Evolutionary conservation across 2,113 vertebrate genomes (phyloP).

Genomic region (Nesogale talazaci): DNA sequence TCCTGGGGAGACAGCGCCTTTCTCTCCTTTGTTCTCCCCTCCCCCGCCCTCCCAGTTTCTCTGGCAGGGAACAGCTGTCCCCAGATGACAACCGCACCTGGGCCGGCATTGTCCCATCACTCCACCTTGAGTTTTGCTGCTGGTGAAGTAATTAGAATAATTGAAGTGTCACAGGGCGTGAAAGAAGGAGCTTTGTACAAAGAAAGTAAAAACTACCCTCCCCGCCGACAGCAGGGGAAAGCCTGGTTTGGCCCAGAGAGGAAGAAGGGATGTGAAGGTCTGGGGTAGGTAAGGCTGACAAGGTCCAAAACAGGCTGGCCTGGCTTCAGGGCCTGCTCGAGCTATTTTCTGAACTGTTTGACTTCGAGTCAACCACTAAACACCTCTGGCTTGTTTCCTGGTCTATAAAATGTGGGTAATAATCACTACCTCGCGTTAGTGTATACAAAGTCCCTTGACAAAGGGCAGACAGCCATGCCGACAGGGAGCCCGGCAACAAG

Average conservation of each 20-base stretch:
- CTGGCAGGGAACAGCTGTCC: conserved; percentile 63
- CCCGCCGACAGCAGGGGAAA: background rate
- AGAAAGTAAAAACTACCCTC: conserved; percentile 16
- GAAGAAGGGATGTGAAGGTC: background rate
- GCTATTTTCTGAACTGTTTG: conserved; percentile 12
- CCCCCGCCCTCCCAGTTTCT: background rate
- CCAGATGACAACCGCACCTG: conserved; percentile 64
- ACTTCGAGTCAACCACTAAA: conserved; percentile 36
- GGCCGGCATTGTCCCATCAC: conserved; percentile 62
- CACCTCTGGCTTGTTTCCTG: conserved; percentile 47
- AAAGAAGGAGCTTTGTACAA: conserved; percentile 42
- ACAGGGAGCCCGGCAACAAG: conserved; percentile 20
- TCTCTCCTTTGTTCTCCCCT: background rate
- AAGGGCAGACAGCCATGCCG: background rate
- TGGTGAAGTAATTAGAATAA: conserved; percentile 68
- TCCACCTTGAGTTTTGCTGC: conserved; percentile 3
- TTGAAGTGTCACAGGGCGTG: conserved; percentile 34
- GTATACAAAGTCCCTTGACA: conserved; percentile 17
- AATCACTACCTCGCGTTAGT: conserved; percentile 61
- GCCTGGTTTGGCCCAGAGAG: conserved; percentile 12
- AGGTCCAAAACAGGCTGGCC: background rate
- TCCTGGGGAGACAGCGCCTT: background rate
- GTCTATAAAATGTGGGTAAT: conserved; percentile 46
- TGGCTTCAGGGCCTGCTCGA: background rate
- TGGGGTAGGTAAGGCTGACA: background rate